Evolutionary conservation across 2,888 invertebrate species (phyloP).

Genomic region (Willowsia nigromaculata): DNA sequence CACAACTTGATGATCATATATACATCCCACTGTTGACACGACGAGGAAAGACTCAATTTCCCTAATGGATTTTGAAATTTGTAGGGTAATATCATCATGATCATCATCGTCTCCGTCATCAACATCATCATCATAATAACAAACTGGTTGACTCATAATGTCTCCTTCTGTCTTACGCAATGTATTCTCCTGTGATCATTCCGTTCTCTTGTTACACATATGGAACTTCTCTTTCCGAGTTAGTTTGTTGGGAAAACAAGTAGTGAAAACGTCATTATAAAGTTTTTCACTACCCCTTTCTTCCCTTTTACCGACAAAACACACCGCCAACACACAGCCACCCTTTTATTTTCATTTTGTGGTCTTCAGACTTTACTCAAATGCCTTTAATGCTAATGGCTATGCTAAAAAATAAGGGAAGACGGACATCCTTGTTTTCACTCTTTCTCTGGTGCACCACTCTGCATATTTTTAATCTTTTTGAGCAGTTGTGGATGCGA

Average conservation of each 20-base stretch:
- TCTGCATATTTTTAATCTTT: background rate
- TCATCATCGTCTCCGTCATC: slow-evolving; percentile 2
- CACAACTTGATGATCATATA: slow-evolving; percentile 24
- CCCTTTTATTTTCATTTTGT: slow-evolving; percentile 43
- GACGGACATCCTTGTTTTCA: background rate
- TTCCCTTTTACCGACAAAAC: background rate
- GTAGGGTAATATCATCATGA: slow-evolving; percentile 67
- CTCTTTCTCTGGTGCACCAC: background rate
- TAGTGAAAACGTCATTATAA: slow-evolving; percentile 61
- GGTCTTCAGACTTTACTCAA: slow-evolving; percentile 37
- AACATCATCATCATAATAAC: background rate
- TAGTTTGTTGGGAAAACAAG: slow-evolving; percentile 3
- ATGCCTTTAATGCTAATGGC: slow-evolving; percentile 26
- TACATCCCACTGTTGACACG: slow-evolving; percentile 60
- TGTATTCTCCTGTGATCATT: slow-evolving; percentile 18
- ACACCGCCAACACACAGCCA: background rate
- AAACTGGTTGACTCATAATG: slow-evolving; percentile 55
- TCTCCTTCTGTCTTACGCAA: slow-evolving; percentile 52
- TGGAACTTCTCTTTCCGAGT: background rate
- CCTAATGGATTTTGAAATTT: slow-evolving; percentile 78
- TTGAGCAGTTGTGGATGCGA: background rate
- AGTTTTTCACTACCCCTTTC: slow-evolving; percentile 33
- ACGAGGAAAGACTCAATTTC: slow-evolving; percentile 77
- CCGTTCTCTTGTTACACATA: background rate
- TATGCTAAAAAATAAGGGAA: background rate